Evolutionary conservation across 2,888 invertebrate species (phyloP).

Genomic region (Tortrix viridana): DNA sequence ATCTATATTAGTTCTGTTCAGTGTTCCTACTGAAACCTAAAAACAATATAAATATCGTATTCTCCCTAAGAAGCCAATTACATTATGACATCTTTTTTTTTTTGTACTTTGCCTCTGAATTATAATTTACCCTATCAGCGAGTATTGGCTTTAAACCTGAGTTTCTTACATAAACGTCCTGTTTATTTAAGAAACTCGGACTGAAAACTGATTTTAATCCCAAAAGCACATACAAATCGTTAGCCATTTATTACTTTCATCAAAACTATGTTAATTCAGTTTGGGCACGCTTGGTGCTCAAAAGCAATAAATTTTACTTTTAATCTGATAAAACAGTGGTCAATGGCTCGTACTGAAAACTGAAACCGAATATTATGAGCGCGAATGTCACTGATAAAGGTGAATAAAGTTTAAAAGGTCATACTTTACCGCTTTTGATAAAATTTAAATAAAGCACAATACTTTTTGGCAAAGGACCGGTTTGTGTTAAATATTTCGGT

Average conservation of each 20-base stretch:
- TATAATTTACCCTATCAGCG: no score
- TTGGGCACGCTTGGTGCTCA: slow-evolving; percentile 36
- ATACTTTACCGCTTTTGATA: slow-evolving; percentile 3
- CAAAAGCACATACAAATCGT: slow-evolving; percentile 14
- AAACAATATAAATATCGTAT: no score
- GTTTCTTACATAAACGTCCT: background rate
- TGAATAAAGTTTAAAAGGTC: slow-evolving; percentile 18
- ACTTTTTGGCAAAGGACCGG: no score
- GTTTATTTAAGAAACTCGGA: background rate
- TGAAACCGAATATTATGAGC: slow-evolving; percentile 32
- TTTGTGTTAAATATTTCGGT: no score
- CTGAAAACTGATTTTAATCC: background rate
- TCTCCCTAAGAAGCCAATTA: no score
- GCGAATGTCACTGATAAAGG: slow-evolving; percentile 20
- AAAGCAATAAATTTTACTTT: slow-evolving; percentile 46
- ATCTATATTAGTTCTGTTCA: no score
- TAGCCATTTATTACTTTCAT: slow-evolving; percentile 20
- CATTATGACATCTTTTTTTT: no score
- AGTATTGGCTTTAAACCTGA: no score
- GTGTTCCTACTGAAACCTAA: no score
- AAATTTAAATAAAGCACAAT: background rate
- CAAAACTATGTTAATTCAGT: slow-evolving; percentile 34
- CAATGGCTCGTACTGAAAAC: slow-evolving; percentile 43
- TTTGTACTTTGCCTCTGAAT: no score
- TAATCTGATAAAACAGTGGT: slow-evolving; percentile 46